These are phyloP conservation scores for Sebastiscus albofasciatus DNA, from an alignment of 2,797 vertebrate species.

Conservation along the genomic window DNA sequence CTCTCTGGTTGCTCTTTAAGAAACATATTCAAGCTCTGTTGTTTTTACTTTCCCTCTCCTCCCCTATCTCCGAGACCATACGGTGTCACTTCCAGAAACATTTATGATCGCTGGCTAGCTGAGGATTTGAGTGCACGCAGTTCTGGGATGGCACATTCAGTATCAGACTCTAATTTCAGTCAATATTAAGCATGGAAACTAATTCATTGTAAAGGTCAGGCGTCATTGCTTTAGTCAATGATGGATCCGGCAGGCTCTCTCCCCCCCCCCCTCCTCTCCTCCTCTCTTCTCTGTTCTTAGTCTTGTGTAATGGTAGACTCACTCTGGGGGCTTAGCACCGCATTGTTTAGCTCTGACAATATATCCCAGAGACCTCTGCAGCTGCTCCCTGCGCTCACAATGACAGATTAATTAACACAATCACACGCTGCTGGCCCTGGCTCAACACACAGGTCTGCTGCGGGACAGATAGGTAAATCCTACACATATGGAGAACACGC, in stretches of 20 bases:
- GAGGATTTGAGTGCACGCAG: conserved; percentile 85
- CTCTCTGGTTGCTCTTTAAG: conserved; percentile 81
- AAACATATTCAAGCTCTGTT: conserved; percentile 85
- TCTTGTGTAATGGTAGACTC: conserved; percentile 95
- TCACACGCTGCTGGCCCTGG: conserved; percentile 94
- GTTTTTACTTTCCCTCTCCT: conserved; percentile 86
- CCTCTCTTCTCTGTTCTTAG: conserved; percentile 82
- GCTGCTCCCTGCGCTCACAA: conserved; percentile 96
- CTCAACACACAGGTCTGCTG: conserved; percentile 97
- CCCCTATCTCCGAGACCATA: conserved; percentile 67
- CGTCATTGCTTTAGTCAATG: conserved; percentile 93
- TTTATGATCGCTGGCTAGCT: conserved; percentile 73
- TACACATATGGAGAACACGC: conserved; percentile 89
- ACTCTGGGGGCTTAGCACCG: conserved; percentile 94
- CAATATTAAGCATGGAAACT: conserved; percentile 93
- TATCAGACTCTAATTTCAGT: conserved; percentile 94
- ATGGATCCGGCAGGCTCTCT: conserved; percentile 87
- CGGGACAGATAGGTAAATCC: conserved; percentile 99
- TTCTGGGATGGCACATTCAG: conserved; percentile 87
- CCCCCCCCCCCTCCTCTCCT: conserved; percentile 41
- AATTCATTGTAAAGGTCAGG: conserved; percentile 95
- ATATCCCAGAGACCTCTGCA: conserved; percentile 95
- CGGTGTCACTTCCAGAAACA: conserved; percentile 74
- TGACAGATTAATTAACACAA: conserved; percentile 99
- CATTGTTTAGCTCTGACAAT: conserved; percentile 98